A percentile compares a stretch with the other conserved stretches of the same genome.
Evolutionary conservation across 2,797 vertebrate species (phyloP).

Genomic region (Tangara arthus): DNA sequence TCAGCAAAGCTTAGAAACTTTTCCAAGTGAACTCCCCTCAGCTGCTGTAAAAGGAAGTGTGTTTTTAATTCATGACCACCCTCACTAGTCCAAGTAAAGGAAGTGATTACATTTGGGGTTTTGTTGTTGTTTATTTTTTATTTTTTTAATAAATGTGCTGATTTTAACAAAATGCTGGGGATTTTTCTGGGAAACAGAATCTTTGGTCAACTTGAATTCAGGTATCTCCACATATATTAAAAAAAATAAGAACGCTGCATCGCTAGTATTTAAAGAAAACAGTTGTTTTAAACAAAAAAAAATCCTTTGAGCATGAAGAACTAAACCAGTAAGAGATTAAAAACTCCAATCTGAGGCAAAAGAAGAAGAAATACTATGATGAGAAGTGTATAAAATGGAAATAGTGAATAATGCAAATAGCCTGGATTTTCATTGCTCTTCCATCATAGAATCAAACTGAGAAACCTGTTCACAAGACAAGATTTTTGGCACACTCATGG

Average conservation of each 20-base stretch:
- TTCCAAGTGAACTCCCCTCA: neutral
- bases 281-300: neutral
- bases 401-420: neutral
- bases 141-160: neutral
- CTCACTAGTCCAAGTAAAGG: neutral
- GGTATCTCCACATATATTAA: neutral
- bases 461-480: neutral
- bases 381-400: neutral
- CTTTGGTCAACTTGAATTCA: neutral
- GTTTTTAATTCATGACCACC: conserved; percentile 1
- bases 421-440: neutral
- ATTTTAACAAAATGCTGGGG: neutral
- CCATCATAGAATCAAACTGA: neutral
- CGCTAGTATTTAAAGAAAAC: neutral
- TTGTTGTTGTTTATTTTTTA: neutral
- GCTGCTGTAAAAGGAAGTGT: neutral
- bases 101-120: neutral
- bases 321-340: neutral
- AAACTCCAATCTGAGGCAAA: neutral
- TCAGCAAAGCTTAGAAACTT: neutral
- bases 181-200: neutral
- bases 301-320: neutral
- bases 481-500: neutral
- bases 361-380: neutral
- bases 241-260: neutral